Evolutionary conservation across 2,797 vertebrate genomes (phyloP), one percentile per base, ranked within the genome.

Genomic region (Enteromius argenteus): DNA sequence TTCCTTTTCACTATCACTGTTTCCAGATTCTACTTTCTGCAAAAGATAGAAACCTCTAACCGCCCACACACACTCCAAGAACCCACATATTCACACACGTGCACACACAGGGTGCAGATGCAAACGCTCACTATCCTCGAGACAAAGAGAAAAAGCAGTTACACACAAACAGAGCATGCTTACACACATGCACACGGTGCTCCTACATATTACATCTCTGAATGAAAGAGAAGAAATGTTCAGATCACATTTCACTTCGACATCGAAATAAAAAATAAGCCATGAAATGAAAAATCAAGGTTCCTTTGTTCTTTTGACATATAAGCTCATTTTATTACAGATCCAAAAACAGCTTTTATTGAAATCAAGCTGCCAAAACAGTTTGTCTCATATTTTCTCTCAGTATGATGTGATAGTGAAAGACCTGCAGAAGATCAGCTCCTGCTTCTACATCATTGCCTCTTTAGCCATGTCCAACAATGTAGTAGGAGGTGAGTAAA

Each of bases 1-100:
- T 49, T 77, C 17, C 27, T 46, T 69, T 84, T 58, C 64, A 75
- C 60, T 56, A 76, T 58, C 73, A 46, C 30, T 3, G 9, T 35
- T 79, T 79, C 66, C 82, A 84, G 66, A 79, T 62, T 79, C 11
- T n/a, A 69, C 64, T 79, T 51, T 62, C 66, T 23, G 66, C 82
- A 84, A 84, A 67, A 79, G 75, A 84, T 62, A 72, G 66, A 79
- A 69, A 78, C 66, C 75, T 53, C 51, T 21, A 71, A 39, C 73
- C 80, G n/a, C 84, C 80, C 84, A 82, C 84, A 86, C 73, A 64
- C 69, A 69, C 79, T 64, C 51, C 56, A 58, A 86, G 80, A 71
- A 79, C 72, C 46, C 79, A 81, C 69, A 66, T 15, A 81, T 46
- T 42, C 58, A 69, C 62, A 56, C 71, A 58, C 35, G 32, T 72